phyloP scores from a whole-genome alignment of 2,113 vertebrate species.

The Sardina pilchardus region DNA sequence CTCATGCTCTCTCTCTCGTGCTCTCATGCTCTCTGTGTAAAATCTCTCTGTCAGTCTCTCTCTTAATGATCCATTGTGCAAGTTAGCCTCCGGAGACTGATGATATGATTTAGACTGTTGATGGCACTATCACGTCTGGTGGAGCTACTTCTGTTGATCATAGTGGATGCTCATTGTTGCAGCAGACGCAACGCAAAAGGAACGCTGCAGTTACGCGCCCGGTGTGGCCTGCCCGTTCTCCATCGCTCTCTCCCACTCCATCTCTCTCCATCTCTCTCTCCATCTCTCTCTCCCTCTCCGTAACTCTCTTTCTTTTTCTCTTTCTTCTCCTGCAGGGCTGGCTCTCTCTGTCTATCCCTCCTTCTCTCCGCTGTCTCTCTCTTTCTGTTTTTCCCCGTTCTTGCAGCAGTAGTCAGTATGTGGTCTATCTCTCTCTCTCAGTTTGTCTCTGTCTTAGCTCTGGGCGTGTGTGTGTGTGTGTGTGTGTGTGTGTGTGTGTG shows the following conservation, averaged over 20 bases:
- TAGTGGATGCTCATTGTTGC: no score
- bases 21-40: constrained; percentile 42
- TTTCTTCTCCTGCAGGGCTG: not conserved
- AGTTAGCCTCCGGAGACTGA: no score
- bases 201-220: no score
- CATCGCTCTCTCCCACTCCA: constrained; percentile 29
- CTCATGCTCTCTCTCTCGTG: constrained; percentile 12
- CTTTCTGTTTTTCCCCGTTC: constrained; percentile 17
- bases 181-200: no score
- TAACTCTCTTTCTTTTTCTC: constrained; percentile 4
- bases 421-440: constrained; percentile 38
- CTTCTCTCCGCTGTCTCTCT: constrained; percentile 36
- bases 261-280: constrained; percentile 4
- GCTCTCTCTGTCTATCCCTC: constrained; percentile 31
- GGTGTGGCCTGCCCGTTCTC: no score
- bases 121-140: no score
- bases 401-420: not conserved
- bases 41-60: constrained; percentile 37
- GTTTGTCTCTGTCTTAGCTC: constrained; percentile 32
- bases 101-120: no score
- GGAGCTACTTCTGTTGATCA: no score
- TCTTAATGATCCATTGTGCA: not conserved
- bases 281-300: not conserved
- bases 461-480: constrained; percentile 54
- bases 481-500: not conserved